Evolutionary conservation across 92 coral and sea anemone species (phyloP).

Genomic region (Heliopora coerulea): DNA sequence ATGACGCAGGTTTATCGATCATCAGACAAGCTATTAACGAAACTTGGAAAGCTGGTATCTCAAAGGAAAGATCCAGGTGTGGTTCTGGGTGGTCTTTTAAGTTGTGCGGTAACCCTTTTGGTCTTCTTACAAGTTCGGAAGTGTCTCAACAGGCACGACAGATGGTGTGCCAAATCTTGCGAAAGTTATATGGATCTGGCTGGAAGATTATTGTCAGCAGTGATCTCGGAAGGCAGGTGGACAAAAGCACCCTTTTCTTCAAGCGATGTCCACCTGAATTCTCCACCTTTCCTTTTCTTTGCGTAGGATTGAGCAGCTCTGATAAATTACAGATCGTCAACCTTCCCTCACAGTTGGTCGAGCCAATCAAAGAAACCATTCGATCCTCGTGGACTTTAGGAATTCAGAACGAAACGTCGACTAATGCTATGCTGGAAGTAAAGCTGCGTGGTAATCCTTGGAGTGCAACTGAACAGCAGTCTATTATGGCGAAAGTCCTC

Average conservation of each 20-base stretch:
- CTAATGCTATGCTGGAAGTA: conserved; percentile 42
- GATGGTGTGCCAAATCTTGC: conserved; percentile 55
- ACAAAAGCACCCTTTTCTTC: conserved; percentile 48
- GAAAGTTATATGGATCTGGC: conserved; percentile 46
- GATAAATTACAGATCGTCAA: conserved; percentile 59
- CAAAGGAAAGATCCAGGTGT: conserved; percentile 35
- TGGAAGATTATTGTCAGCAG: conserved; percentile 50
- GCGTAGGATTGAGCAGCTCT: conserved; percentile 57
- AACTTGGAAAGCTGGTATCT: conserved; percentile 55
- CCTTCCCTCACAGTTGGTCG: conserved; percentile 48
- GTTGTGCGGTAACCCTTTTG: conserved; percentile 18
- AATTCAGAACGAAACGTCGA: conserved; percentile 47
- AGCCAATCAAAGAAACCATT: conserved; percentile 44
- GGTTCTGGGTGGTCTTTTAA: conserved; percentile 53
- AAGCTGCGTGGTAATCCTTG: conserved; percentile 56
- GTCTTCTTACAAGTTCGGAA: conserved; percentile 12
- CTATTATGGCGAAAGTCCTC: conserved; percentile 46
- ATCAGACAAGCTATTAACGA: conserved; percentile 52
- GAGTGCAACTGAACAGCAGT: conserved; percentile 49
- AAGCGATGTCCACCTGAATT: conserved; percentile 35
- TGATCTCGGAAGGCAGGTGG: conserved; percentile 37
- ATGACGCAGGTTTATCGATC: conserved; percentile 44
- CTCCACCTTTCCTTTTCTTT: conserved; percentile 44
- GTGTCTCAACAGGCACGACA: conserved; percentile 28
- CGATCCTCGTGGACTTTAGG: conserved; percentile 49